A percentile compares a stretch with the other conserved stretches of the same genome.
Evolutionary conservation across 2,888 invertebrate species (phyloP).

Genomic region (Disparrhopalites patrizii): DNA sequence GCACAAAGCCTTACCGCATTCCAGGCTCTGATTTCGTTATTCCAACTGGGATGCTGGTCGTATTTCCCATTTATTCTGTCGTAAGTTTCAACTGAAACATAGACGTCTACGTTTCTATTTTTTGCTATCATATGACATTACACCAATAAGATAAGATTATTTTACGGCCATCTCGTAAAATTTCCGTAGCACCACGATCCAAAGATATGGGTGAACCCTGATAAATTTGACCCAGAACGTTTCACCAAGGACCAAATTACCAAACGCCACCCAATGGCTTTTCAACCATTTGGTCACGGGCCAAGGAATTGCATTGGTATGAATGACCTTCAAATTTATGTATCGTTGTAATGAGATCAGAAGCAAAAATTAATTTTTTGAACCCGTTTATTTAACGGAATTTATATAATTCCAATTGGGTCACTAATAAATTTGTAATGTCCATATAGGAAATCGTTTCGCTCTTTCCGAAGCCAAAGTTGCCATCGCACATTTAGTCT

Average conservation of each 20-base stretch:
- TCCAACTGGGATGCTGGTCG: background rate
- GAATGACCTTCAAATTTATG: background rate
- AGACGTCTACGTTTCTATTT: background rate
- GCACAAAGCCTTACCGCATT: constrained; percentile 1
- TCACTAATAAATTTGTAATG: background rate
- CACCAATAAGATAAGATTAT: too few relatives aligned
- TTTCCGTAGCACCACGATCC: constrained; percentile 4
- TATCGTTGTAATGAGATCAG: too few relatives aligned
- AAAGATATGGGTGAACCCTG: background rate
- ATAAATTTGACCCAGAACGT: constrained; percentile 7
- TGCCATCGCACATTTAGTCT: constrained; percentile 32
- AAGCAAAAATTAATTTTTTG: background rate
- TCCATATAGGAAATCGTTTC: constrained; percentile 34
- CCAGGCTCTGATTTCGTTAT: background rate
- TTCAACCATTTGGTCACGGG: constrained; percentile 30
- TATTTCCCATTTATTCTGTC: background rate
- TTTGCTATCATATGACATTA: too few relatives aligned
- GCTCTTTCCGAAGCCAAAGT: constrained; percentile 39
- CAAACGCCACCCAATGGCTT: constrained; percentile 47
- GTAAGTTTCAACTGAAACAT: background rate
- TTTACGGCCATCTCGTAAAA: too few relatives aligned
- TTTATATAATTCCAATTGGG: too few relatives aligned
- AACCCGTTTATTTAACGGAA: background rate
- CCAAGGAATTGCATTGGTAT: constrained; percentile 32
- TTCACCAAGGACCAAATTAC: constrained; percentile 27